Percentiles rank a stretch among this genome's conserved stretches.
Evolutionary conservation across 2,113 vertebrate genomes (phyloP).

Genomic region (Forbesichthys agassizii): DNA sequence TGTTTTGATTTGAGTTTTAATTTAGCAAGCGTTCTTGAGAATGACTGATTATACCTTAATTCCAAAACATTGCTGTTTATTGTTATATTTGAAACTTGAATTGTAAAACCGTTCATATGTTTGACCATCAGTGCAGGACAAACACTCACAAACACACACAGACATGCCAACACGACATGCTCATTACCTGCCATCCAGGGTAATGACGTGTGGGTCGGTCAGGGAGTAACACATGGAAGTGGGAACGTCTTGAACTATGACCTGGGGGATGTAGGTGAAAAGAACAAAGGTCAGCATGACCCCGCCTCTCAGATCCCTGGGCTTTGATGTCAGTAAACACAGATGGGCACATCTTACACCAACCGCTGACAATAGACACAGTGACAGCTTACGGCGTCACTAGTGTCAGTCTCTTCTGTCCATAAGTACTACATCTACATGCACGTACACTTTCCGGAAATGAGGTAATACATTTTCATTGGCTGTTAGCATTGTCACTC

Average conservation of each 20-base stretch:
- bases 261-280: slow-evolving; percentile 62
- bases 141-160: no score
- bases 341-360: slow-evolving; percentile 32
- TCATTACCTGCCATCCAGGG: slow-evolving; percentile 81
- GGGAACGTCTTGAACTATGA: slow-evolving; percentile 81
- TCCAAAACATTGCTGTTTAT: no score
- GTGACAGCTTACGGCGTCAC: slow-evolving; percentile 21
- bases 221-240: slow-evolving; percentile 81
- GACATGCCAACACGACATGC: neutral
- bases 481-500: no score
- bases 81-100: no score
- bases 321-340: slow-evolving; percentile 53
- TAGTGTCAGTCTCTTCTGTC: neutral
- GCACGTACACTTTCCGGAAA: no score
- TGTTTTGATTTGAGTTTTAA: no score
- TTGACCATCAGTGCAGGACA: no score
- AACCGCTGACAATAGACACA: slow-evolving; percentile 21
- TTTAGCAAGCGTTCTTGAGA: no score
- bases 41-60: no score
- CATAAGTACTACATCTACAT: no score
- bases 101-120: no score
- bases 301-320: slow-evolving; percentile 13
- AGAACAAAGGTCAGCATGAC: slow-evolving; percentile 22
- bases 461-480: no score
- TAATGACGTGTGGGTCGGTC: slow-evolving; percentile 81